Percentiles rank a stretch among this genome's conserved stretches.
These are phyloP conservation scores for Charaxes varanes DNA, from an alignment of 1,140 invertebrate genomes.

Conservation along the genomic window DNA sequence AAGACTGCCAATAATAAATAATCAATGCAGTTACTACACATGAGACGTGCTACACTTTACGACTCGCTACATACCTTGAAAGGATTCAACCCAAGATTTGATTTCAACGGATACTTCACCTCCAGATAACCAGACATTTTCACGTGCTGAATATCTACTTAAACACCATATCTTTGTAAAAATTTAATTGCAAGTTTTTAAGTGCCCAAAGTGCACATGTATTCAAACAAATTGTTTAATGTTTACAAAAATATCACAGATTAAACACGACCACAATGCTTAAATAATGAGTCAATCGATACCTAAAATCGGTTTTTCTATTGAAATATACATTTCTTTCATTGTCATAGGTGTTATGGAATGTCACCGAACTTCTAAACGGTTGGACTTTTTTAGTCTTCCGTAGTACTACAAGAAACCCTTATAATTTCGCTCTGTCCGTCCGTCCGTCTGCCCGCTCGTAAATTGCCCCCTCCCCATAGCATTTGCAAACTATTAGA, in stretches of 20 bases:
- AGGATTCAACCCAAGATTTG: slow-evolving; percentile 56
- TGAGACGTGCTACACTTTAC: slow-evolving; percentile 10
- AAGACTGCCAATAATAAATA: slow-evolving; percentile 50
- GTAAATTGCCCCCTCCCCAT: too few relatives aligned
- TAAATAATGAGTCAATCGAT: too few relatives aligned
- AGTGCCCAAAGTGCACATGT: slow-evolving; percentile 14
- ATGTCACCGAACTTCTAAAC: too few relatives aligned
- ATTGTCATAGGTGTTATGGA: too few relatives aligned
- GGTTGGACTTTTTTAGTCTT: too few relatives aligned
- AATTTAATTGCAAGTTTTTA: slow-evolving; percentile 7
- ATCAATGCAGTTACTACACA: slow-evolving; percentile 26
- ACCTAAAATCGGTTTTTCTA: too few relatives aligned
- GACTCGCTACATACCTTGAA: slow-evolving; percentile 55
- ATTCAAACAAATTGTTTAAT: slow-evolving; percentile 19
- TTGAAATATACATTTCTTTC: too few relatives aligned
- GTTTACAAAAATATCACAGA: slow-evolving; percentile 19
- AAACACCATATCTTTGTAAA: slow-evolving; percentile 5
- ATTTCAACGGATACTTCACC: slow-evolving; percentile 63
- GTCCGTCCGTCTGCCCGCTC: too few relatives aligned
- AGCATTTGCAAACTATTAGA: too few relatives aligned
- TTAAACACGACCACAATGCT: too few relatives aligned
- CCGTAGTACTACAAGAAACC: too few relatives aligned
- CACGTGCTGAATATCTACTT: slow-evolving; percentile 4
- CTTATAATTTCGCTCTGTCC: too few relatives aligned
- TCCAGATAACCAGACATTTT: slow-evolving; percentile 65